A percentile compares a stretch with the other conserved stretches of the same genome.
These are phyloP conservation scores for Grallaria varia DNA, from an alignment of 2,113 vertebrate genomes.

Conservation along the genomic window DNA sequence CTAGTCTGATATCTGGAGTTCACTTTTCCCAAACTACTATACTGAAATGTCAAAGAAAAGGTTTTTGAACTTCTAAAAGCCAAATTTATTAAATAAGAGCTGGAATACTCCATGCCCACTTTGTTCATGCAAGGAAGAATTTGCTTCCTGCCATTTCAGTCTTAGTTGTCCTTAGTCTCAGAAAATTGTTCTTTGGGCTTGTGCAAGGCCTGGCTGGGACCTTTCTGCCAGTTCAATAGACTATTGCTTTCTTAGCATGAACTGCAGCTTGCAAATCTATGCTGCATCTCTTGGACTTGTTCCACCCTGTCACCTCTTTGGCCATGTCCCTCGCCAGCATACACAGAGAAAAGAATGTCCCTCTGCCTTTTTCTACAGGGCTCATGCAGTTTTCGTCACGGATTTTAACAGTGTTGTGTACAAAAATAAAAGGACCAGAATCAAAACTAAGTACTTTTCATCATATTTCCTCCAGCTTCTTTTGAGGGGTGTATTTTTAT, in stretches of 20 bases:
- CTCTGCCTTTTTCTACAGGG: neutral
- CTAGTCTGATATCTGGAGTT: neutral
- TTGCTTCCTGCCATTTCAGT: neutral
- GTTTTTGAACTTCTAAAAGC: neutral
- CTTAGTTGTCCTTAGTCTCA: neutral
- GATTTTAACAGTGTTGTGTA: neutral
- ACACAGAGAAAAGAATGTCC: neutral
- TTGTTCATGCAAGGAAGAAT: neutral
- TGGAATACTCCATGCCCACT: neutral
- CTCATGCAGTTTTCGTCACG: neutral
- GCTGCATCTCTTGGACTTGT: neutral
- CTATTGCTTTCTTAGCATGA: neutral
- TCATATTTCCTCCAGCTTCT: neutral
- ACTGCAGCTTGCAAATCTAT: neutral
- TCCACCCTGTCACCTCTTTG: neutral
- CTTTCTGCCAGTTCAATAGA: neutral
- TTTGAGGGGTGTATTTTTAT: neutral
- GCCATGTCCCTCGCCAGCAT: neutral
- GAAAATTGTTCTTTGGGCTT: neutral
- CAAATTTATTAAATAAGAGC: neutral
- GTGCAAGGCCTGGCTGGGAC: fast-evolving
- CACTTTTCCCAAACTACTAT: neutral
- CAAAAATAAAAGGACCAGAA: neutral
- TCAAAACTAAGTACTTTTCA: neutral
- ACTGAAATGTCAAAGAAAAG: neutral